Conservation (phyloP, 2,888 invertebrate species). For the Drosophila mayaguana region DNA sequence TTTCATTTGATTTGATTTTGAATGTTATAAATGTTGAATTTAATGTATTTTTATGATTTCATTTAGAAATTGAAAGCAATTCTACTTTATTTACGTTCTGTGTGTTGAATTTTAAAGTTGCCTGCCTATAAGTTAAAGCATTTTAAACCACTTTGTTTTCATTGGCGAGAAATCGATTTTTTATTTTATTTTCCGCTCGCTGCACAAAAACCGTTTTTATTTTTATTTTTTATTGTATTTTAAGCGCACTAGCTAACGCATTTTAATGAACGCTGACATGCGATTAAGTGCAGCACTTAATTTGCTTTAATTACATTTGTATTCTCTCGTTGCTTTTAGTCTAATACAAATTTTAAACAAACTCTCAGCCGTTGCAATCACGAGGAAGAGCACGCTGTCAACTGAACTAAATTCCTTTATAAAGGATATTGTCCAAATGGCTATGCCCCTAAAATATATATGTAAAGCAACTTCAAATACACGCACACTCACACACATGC, state of each 20-base stretch:
- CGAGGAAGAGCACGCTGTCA: constrained; percentile 74
- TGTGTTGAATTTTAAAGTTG: not conserved
- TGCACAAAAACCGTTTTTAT: constrained; percentile 24
- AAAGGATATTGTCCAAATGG: constrained; percentile 56
- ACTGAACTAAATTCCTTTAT: constrained; percentile 76
- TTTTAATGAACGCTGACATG: constrained; percentile 12
- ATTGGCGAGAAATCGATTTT: constrained; percentile 76
- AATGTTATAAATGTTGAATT: constrained; percentile 8
- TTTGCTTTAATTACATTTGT: constrained; percentile 26
- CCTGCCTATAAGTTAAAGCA: constrained; percentile 24
- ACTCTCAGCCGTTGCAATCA: constrained; percentile 52
- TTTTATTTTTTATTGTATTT: constrained; percentile 13
- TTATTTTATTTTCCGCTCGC: constrained; percentile 62
- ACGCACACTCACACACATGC: not conserved
- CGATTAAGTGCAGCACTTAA: not conserved
- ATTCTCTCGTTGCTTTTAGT: constrained; percentile 17
- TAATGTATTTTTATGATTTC: constrained; percentile 7
- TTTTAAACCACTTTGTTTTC: constrained; percentile 70
- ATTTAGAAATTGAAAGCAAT: constrained; percentile 25
- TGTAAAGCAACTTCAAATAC: constrained; percentile 9
- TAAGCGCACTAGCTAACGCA: constrained; percentile 25
- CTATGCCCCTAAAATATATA: constrained; percentile 31
- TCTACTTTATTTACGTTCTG: constrained; percentile 8
- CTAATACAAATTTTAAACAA: constrained; percentile 34
- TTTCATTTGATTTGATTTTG: constrained; percentile 10